These are phyloP conservation scores for Aquatica leii DNA, from an alignment of 2,888 invertebrate species.

Conservation along the genomic window DNA sequence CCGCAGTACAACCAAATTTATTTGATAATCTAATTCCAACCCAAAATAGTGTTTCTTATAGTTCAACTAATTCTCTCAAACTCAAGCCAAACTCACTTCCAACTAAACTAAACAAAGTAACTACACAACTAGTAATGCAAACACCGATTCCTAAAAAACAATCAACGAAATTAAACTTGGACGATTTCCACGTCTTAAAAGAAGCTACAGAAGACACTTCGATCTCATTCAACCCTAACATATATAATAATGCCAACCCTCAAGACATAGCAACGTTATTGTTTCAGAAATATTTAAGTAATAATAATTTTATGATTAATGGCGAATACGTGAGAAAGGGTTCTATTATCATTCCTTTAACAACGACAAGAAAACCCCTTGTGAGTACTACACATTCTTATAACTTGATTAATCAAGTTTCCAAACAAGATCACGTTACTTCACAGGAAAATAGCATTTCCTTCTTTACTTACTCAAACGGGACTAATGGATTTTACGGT, in stretches of 20 bases:
- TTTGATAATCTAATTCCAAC: constrained; percentile 15
- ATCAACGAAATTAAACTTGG: constrained; percentile 32
- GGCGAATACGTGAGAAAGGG: constrained; percentile 23
- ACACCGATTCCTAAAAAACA: constrained; percentile 26
- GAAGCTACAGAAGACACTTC: constrained; percentile 22
- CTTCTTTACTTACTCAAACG: constrained; percentile 1
- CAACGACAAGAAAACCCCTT: constrained; percentile 15
- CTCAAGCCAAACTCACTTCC: constrained; percentile 30
- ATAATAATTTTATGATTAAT: constrained; percentile 28
- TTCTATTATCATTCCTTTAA: constrained; percentile 15
- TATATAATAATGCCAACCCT: constrained; percentile 20
- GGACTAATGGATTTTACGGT: constrained; percentile 13
- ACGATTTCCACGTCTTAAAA: constrained; percentile 23
- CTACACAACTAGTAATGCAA: constrained; percentile 33
- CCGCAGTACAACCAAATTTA: constrained; percentile 19
- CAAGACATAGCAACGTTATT: constrained; percentile 32
- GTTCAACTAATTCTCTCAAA: constrained; percentile 17
- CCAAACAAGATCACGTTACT: constrained; percentile 8
- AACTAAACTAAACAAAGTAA: constrained; percentile 35
- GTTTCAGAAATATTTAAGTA: constrained; percentile 36
- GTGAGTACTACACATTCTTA: constrained; percentile 9
- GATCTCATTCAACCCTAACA: constrained; percentile 4
- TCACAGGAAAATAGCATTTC: constrained; percentile 12
- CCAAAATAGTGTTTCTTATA: constrained; percentile 3
- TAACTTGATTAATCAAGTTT: constrained; percentile 15